Conservation (phyloP, 2,113 vertebrate species). For the Meriones unguiculatus region DNA sequence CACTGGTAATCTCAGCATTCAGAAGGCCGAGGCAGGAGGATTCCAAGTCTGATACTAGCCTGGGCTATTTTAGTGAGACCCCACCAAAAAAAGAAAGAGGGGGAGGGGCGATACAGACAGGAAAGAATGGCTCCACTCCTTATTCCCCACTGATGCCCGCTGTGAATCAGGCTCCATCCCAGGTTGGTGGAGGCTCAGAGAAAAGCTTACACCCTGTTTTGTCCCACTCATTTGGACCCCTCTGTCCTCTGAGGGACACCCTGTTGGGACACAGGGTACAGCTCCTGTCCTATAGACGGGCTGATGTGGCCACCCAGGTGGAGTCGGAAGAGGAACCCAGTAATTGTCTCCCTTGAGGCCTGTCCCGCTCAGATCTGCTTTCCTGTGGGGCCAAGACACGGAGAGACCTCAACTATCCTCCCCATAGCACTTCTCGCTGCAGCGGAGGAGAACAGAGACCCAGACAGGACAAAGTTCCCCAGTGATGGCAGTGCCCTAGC, state of each 20-base stretch:
- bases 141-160: not conserved
- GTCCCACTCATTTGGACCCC: not conserved
- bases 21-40: not conserved
- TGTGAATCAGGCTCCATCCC: not conserved
- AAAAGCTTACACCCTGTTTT: not conserved
- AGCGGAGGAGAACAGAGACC: not conserved
- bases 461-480: not conserved
- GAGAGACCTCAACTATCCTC: not conserved
- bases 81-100: not conserved
- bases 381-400: not conserved
- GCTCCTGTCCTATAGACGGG: not conserved
- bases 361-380: not conserved
- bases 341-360: not conserved
- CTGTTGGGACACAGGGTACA: not conserved
- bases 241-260: not conserved
- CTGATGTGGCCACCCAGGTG: not conserved
- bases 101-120: no score
- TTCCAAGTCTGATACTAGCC: not conserved
- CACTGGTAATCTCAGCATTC: not conserved
- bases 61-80: not conserved
- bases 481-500: not conserved
- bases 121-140: rapidly evolving
- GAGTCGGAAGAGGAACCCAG: not conserved
- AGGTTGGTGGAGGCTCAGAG: not conserved
- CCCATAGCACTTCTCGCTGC: not conserved